Percentiles rank a stretch among this genome's conserved stretches.
These are phyloP conservation scores for Delichon dasypus DNA, from an alignment of 2,797 vertebrate species.

Conservation along the genomic window DNA sequence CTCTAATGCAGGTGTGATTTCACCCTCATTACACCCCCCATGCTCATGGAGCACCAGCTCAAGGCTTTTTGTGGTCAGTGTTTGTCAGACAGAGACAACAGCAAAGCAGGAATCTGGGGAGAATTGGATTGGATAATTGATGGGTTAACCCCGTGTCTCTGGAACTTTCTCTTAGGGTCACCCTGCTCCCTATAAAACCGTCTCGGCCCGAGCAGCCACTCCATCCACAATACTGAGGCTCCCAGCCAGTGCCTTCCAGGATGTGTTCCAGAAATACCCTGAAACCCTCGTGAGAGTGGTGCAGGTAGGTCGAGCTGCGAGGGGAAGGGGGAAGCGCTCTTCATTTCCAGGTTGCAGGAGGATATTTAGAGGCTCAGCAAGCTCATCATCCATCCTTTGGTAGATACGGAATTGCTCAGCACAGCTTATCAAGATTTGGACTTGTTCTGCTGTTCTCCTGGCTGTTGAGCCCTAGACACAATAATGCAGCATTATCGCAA, in stretches of 20 bases:
- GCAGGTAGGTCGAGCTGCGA: slow-evolving; percentile 77
- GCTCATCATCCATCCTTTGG: background rate
- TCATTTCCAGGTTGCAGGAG: background rate
- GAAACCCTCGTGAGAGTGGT: slow-evolving; percentile 91
- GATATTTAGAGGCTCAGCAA: background rate
- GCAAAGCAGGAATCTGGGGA: background rate
- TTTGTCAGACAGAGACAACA: background rate
- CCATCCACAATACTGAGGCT: slow-evolving; percentile 86
- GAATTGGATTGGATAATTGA: background rate
- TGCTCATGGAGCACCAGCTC: background rate
- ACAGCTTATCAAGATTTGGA: background rate
- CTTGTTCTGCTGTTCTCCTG: background rate
- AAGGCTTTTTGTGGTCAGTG: background rate
- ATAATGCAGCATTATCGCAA: background rate
- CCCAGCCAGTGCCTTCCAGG: slow-evolving; percentile 87
- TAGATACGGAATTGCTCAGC: background rate
- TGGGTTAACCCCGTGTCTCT: background rate
- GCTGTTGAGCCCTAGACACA: background rate
- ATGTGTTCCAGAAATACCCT: slow-evolving; percentile 91
- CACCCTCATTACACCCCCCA: background rate
- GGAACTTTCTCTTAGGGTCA: slow-evolving; percentile 79
- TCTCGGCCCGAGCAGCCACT: slow-evolving; percentile 85
- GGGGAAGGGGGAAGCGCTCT: background rate
- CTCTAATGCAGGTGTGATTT: background rate
- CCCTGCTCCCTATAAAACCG: slow-evolving; percentile 90